Evolutionary conservation across 2,113 vertebrate genomes (phyloP).

Genomic region (Cephalopholis sonnerati): DNA sequence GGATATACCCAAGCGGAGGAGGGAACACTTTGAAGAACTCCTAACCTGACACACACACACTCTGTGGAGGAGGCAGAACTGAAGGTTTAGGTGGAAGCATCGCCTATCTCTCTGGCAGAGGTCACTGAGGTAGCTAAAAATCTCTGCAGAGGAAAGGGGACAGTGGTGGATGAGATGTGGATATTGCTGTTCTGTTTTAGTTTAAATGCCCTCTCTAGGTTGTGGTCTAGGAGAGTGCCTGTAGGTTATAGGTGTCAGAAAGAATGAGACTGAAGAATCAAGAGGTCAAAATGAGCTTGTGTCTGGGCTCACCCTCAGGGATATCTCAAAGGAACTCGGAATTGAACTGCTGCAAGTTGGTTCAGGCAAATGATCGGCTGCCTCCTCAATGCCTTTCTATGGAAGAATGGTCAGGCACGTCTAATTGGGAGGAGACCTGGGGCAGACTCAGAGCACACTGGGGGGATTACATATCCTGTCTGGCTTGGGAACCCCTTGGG

Average conservation of each 20-base stretch:
- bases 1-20: not conserved
- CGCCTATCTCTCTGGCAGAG: not conserved
- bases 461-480: constrained; percentile 45
- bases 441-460: constrained; percentile 27
- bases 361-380: constrained; percentile 36
- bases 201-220: constrained; percentile 8
- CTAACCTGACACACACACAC: not conserved
- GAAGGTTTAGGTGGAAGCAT: constrained; percentile 4
- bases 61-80: not conserved
- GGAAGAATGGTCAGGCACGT: not conserved
- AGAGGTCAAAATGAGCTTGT: constrained; percentile 27
- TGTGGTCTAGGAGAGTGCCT: not conserved
- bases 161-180: not conserved
- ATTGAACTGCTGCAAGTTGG: constrained; percentile 11
- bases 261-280: not conserved
- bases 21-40: constrained; percentile 9
- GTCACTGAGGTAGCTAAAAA: not conserved
- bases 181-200: not conserved
- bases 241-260: not conserved
- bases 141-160: not conserved
- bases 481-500: constrained; percentile 27
- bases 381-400: constrained; percentile 21
- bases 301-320: not conserved
- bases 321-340: not conserved
- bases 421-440: constrained; percentile 32